Conservation (phyloP, 2,113 vertebrate species). For the Chauna torquata region DNA sequence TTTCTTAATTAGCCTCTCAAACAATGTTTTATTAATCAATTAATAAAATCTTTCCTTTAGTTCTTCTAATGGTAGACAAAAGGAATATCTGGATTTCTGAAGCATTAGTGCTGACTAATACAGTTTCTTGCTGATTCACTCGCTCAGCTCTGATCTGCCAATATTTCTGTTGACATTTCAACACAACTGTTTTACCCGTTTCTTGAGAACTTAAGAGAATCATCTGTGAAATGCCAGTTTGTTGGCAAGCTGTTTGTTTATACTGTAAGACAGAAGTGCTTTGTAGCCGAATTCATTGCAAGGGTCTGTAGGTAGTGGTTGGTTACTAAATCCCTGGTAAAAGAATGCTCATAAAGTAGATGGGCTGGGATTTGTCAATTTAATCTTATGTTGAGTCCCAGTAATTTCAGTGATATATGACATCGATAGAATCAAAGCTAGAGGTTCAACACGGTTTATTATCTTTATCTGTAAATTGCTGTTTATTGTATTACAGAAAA, state of each 20-base stretch:
- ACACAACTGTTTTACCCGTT: neutral
- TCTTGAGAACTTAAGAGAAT: neutral
- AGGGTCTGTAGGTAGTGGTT: neutral
- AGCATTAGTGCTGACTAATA: neutral
- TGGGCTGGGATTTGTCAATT: neutral
- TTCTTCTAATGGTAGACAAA: neutral
- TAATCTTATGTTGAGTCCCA: neutral
- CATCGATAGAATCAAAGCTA: neutral
- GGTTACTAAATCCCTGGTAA: neutral
- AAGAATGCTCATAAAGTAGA: neutral
- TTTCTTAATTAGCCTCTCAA: neutral
- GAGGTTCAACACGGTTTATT: neutral
- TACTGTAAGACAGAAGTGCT: neutral
- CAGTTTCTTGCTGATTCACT: neutral
- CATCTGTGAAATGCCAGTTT: neutral
- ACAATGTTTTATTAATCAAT: neutral
- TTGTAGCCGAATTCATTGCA: neutral
- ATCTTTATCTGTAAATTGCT: neutral
- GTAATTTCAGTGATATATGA: neutral
- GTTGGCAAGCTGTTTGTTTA: neutral
- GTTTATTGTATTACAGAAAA: conserved; percentile 42
- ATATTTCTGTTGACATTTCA: neutral
- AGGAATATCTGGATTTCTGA: neutral
- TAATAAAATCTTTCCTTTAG: neutral
- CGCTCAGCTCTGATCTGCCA: neutral